phyloP scores from a whole-genome alignment of 2,113 vertebrate genomes.

The Nematolebias whitei region DNA sequence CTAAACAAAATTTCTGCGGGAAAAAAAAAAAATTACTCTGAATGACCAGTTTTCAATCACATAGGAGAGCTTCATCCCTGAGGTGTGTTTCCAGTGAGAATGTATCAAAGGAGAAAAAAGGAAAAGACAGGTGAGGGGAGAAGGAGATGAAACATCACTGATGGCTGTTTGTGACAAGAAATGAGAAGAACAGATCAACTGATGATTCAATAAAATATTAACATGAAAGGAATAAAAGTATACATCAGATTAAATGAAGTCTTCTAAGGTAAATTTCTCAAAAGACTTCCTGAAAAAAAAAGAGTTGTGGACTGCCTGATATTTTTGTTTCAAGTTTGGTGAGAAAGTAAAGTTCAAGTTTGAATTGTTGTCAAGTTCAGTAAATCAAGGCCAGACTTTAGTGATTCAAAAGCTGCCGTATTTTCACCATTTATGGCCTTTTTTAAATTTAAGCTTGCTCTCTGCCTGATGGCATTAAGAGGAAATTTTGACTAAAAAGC shows the following conservation, averaged over 20 bases:
- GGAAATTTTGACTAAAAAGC: constrained; percentile 32
- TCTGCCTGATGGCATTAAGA: constrained; percentile 32
- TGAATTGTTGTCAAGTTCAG: constrained; percentile 63
- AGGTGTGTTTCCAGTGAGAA: constrained; percentile 47
- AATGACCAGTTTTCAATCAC: constrained; percentile 58
- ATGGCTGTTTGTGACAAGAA: constrained; percentile 3
- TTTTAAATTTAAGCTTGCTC: constrained; percentile 39
- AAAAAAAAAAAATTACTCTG: constrained; percentile 9
- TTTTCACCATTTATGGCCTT: constrained; percentile 27
- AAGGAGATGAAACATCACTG: constrained; percentile 15
- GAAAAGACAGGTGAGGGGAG: constrained; percentile 15
- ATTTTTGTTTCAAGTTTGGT: constrained; percentile 21
- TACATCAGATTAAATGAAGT: constrained; percentile 32
- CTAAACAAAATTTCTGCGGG: constrained; percentile 39
- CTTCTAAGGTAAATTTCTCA: constrained; percentile 30
- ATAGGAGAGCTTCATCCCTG: constrained; percentile 45
- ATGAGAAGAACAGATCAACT: not conserved
- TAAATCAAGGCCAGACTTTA: constrained; percentile 52
- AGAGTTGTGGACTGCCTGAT: constrained; percentile 20
- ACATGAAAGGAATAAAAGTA: not conserved
- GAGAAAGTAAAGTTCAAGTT: constrained; percentile 50
- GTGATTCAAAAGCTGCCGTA: constrained; percentile 36
- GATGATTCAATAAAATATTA: constrained; percentile 3
- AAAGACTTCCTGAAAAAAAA: constrained; percentile 34
- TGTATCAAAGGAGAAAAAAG: constrained; percentile 7